Percentiles rank a stretch among this genome's conserved stretches.
These are phyloP conservation scores for Cinclus cinclus DNA, from an alignment of 2,113 vertebrate genomes.

Conservation along the genomic window DNA sequence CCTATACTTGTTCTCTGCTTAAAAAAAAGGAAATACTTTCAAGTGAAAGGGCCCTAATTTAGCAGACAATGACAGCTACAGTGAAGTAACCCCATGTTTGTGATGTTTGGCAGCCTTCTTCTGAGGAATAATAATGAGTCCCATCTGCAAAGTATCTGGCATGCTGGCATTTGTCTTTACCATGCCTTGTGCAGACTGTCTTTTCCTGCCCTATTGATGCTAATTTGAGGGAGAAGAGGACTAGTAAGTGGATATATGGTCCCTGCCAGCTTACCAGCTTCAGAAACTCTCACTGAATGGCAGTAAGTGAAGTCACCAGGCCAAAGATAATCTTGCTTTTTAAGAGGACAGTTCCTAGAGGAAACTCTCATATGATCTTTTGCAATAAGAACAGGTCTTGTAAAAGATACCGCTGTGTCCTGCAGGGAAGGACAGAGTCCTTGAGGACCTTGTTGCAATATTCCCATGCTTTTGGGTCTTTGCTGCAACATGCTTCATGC, in stretches of 20 bases:
- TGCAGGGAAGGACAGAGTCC: neutral
- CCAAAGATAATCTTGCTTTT: neutral
- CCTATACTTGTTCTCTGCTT: neutral
- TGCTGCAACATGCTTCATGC: neutral
- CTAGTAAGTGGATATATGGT: neutral
- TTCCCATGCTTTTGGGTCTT: neutral
- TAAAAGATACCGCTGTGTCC: neutral
- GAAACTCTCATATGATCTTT: neutral
- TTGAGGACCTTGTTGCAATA: neutral
- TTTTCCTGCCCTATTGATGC: neutral
- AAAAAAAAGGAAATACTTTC: neutral
- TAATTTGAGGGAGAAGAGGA: neutral
- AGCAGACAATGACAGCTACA: neutral
- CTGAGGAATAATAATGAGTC: neutral
- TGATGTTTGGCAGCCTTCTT: neutral
- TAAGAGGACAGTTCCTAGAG: neutral
- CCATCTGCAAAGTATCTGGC: neutral
- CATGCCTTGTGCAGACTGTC: neutral
- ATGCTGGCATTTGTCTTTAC: neutral
- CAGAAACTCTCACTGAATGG: neutral
- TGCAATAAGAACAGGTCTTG: neutral
- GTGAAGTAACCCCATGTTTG: neutral
- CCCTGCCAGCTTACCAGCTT: neutral
- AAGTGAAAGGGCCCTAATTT: neutral
- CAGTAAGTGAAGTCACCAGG: neutral